Evolutionary conservation across 2,113 vertebrate species (phyloP).

Genomic region (Brevimyrus niger): DNA sequence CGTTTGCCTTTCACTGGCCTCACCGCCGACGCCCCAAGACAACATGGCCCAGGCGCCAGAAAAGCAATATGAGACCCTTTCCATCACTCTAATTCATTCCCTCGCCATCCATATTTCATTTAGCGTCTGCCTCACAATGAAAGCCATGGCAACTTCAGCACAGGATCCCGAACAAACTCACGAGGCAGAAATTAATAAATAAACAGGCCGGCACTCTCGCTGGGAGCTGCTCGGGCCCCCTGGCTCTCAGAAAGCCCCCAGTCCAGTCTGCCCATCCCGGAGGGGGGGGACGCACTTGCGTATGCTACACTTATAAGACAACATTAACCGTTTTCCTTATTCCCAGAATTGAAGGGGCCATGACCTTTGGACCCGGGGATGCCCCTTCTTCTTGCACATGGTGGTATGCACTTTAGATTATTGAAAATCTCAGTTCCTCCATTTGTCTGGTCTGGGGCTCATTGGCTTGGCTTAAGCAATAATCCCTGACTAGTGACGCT

Average conservation of each 20-base stretch:
- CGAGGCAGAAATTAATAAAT: conserved; percentile 55
- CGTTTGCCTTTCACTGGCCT: conserved; percentile 45
- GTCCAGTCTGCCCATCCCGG: conserved; percentile 54
- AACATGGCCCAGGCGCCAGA: conserved; percentile 53
- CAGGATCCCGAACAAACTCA: conserved; percentile 49
- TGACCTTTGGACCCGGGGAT: conserved; percentile 50
- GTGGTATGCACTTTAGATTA: conserved; percentile 46
- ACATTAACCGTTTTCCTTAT: conserved; percentile 39
- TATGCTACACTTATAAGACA: conserved; percentile 49
- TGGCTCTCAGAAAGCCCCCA: conserved; percentile 30
- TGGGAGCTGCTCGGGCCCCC: conserved; percentile 40
- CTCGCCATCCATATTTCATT: conserved; percentile 69
- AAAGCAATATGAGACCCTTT: conserved; percentile 59
- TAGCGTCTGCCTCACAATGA: conserved; percentile 60
- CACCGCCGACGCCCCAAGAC: conserved; percentile 54
- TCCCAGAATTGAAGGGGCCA: conserved; percentile 44
- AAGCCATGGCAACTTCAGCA: conserved; percentile 61
- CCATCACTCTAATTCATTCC: conserved; percentile 67
- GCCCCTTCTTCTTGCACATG: not conserved
- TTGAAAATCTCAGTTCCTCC: conserved; percentile 65
- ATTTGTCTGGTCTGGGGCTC: conserved; percentile 68
- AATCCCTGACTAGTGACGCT: conserved; percentile 66
- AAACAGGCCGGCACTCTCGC: conserved; percentile 58
- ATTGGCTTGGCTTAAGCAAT: conserved; percentile 65
- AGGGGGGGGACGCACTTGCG: conserved; percentile 57